Conservation (phyloP, 1,140 invertebrate genomes). For the Drosophila triauraria region DNA sequence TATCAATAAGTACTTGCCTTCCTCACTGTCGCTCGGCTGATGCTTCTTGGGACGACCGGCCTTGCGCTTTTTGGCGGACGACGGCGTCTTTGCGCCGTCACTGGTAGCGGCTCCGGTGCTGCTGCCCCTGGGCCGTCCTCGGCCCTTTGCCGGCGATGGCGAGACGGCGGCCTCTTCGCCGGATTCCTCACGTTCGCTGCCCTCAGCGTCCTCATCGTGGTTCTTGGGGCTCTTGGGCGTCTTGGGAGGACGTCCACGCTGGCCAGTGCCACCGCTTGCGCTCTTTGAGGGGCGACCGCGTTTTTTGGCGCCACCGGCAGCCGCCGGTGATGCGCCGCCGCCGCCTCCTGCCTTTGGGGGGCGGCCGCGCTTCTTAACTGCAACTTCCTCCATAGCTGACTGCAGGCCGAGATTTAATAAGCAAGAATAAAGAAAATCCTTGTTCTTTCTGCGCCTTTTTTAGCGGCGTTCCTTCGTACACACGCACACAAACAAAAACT, state of each 20-base stretch:
- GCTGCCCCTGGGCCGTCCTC: slow-evolving; percentile 64
- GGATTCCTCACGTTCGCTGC: slow-evolving; percentile 40
- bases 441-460: slow-evolving; percentile 52
- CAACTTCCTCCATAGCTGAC: slow-evolving; percentile 53
- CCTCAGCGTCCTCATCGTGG: slow-evolving; percentile 28
- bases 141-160: slow-evolving; percentile 50
- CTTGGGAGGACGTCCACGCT: slow-evolving; percentile 49
- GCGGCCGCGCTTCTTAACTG: slow-evolving; percentile 62
- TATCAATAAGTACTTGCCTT: slow-evolving; percentile 21
- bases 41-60: slow-evolving; percentile 55
- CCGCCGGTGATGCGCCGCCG: not conserved
- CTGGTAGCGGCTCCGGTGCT: slow-evolving; percentile 1
- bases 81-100: slow-evolving; percentile 31
- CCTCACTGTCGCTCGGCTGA: slow-evolving; percentile 63
- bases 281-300: slow-evolving; percentile 60
- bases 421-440: slow-evolving; percentile 36
- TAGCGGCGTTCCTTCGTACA: slow-evolving; percentile 54
- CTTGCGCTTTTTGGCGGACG: slow-evolving; percentile 63
- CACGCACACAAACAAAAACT: slow-evolving; percentile 19
- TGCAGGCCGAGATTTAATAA: slow-evolving; percentile 22
- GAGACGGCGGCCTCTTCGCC: slow-evolving; percentile 2
- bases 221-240: slow-evolving; percentile 18
- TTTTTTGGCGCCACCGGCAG: slow-evolving; percentile 33
- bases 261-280: slow-evolving; percentile 10
- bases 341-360: slow-evolving; percentile 47